These are phyloP conservation scores for Cyphomyrus plagiostoma DNA, from an alignment of 2,113 vertebrate species.

Conservation along the genomic window DNA sequence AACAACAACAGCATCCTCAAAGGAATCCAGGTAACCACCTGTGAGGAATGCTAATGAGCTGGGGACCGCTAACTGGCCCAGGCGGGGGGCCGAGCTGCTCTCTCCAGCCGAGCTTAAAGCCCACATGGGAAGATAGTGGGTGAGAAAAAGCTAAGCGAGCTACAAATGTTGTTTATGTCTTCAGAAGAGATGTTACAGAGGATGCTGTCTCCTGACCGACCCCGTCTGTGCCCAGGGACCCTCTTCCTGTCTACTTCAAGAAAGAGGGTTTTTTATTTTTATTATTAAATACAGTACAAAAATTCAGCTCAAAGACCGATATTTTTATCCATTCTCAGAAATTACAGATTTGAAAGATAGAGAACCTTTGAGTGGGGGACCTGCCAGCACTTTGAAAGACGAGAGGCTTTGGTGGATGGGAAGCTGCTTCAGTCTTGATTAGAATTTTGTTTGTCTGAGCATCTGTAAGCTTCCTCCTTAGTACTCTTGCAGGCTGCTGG, in stretches of 20 bases:
- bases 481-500: background rate
- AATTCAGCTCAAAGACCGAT: background rate
- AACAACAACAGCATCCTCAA: background rate
- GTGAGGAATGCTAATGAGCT: background rate
- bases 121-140: background rate
- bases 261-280: background rate
- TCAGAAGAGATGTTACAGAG: background rate
- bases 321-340: background rate
- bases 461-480: background rate
- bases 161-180: background rate
- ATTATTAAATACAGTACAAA: background rate
- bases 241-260: background rate
- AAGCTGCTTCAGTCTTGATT: background rate
- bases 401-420: background rate
- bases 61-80: background rate
- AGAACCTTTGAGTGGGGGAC: background rate
- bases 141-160: background rate
- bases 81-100: background rate
- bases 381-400: background rate
- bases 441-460: background rate
- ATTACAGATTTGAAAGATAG: background rate
- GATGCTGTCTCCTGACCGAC: background rate
- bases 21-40: background rate
- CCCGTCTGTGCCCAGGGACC: background rate
- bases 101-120: background rate